Percentiles rank a stretch among this genome's conserved stretches.
Evolutionary conservation across 2,797 vertebrate species (phyloP).

Genomic region (Falco columbarius): DNA sequence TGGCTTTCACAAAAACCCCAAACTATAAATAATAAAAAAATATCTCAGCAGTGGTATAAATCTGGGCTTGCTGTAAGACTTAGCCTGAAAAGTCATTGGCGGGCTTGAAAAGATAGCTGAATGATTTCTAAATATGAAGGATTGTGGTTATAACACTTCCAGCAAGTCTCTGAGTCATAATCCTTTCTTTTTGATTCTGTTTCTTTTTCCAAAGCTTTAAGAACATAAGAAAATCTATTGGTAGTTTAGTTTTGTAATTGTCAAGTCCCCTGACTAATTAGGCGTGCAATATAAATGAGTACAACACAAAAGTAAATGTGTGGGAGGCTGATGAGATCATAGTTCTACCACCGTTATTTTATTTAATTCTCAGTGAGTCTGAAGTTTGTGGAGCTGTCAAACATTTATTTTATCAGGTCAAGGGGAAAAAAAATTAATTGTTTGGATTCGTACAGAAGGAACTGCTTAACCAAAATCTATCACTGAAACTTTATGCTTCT

Average conservation of each 20-base stretch:
- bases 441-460: neutral
- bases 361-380: slow-evolving; percentile 3
- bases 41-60: neutral
- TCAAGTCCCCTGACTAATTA: slow-evolving; percentile 57
- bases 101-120: neutral
- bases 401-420: neutral
- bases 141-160: neutral
- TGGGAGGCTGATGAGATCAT: slow-evolving; percentile 58
- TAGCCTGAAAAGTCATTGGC: neutral
- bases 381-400: slow-evolving; percentile 41
- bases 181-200: neutral
- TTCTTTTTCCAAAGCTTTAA: neutral
- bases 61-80: slow-evolving; percentile 1
- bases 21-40: slow-evolving; percentile 47
- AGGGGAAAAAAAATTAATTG: neutral
- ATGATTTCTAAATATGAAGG: slow-evolving; percentile 18
- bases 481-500: neutral
- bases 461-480: rapidly evolving
- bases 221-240: slow-evolving; percentile 23
- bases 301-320: slow-evolving; percentile 54
- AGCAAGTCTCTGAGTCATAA: slow-evolving; percentile 34
- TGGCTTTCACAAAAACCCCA: slow-evolving; percentile 2
- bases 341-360: slow-evolving; percentile 12
- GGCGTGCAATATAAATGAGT: slow-evolving; percentile 53
- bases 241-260: slow-evolving; percentile 54